Conservation (phyloP, 2,888 invertebrate species). For the Sinelater perroti region DNA sequence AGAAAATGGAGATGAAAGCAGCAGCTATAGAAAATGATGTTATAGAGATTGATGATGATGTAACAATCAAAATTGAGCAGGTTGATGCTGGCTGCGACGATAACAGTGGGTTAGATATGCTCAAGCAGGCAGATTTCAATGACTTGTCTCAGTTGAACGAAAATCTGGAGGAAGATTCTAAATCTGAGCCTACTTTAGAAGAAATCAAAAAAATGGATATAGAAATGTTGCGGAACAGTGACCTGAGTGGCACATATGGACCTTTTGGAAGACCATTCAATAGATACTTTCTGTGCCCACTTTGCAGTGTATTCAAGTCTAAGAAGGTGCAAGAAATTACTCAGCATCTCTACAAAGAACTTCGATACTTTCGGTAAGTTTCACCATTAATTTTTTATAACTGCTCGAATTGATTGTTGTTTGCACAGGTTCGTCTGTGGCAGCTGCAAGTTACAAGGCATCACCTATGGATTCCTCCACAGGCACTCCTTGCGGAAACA, state of each 20-base stretch:
- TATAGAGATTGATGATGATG: constrained; percentile 33
- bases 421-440: constrained; percentile 68
- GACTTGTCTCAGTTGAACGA: no score
- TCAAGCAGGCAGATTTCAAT: no score
- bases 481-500: constrained; percentile 67
- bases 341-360: constrained; percentile 73
- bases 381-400: background rate
- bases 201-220: constrained; percentile 45
- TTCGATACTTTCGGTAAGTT: constrained; percentile 70
- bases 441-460: constrained; percentile 67
- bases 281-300: constrained; percentile 67
- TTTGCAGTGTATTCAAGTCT: constrained; percentile 68
- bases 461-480: constrained; percentile 64
- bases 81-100: background rate
- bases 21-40: constrained; percentile 19
- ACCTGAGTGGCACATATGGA: constrained; percentile 41
- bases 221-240: constrained; percentile 12
- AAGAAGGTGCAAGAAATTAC: constrained; percentile 69
- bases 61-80: no score
- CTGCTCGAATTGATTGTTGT: no score
- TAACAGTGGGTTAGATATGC: no score
- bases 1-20: constrained; percentile 22
- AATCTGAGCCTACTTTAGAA: background rate
- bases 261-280: constrained; percentile 65
- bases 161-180: background rate